Evolutionary conservation across 2,113 vertebrate genomes (phyloP).

Genomic region (Dicrurus megarhynchus): DNA sequence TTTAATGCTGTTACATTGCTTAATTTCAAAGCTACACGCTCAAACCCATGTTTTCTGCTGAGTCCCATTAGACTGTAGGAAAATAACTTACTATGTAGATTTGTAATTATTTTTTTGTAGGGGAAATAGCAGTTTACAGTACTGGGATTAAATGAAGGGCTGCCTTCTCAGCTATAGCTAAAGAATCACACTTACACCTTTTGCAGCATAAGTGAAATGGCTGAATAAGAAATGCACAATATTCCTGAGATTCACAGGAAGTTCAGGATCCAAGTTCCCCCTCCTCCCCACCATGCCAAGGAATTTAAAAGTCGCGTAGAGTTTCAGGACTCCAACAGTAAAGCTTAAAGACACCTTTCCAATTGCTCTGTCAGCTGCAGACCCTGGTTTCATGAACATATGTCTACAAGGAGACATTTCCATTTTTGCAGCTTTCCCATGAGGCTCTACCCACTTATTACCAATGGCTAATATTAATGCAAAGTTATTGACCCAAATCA

Average conservation of each 20-base stretch:
- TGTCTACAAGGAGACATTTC: conserved; percentile 66
- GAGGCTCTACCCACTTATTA: conserved; percentile 57
- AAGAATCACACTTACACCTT: neutral
- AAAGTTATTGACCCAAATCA: conserved; percentile 70
- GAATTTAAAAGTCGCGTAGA: neutral
- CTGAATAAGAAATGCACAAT: neutral
- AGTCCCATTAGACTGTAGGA: conserved; percentile 7
- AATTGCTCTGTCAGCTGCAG: conserved; percentile 66
- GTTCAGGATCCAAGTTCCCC: neutral
- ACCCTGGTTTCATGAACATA: conserved; percentile 37
- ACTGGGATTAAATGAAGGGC: neutral
- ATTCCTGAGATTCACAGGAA: neutral
- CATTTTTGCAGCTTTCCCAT: conserved; percentile 65
- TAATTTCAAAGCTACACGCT: conserved; percentile 73
- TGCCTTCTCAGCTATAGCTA: neutral
- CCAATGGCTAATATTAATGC: conserved; percentile 70
- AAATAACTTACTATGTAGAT: conserved; percentile 79
- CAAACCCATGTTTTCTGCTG: conserved; percentile 51
- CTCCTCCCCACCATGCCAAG: neutral
- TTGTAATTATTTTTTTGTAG: conserved; percentile 80
- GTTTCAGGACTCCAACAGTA: conserved; percentile 34
- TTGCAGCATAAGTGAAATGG: neutral
- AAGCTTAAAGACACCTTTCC: conserved; percentile 51
- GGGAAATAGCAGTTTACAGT: neutral
- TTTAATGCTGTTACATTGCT: conserved; percentile 61